Base-by-base conservation (phyloP, 2,113 vertebrate species). In the Callocephalon fimbriatum region DNA sequence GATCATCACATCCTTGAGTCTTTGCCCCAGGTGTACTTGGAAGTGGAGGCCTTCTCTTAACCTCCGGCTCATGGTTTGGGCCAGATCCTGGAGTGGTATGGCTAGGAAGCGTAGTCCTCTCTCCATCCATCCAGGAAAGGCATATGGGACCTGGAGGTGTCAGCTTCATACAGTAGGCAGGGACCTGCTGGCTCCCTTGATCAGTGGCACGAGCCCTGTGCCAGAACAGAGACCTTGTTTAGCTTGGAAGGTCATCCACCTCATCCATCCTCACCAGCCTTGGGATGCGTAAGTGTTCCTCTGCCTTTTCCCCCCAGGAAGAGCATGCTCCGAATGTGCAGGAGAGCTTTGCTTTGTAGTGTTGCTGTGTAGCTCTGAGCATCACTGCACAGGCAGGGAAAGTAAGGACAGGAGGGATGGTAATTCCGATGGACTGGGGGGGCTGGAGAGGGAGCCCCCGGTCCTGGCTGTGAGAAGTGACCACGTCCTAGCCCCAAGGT, bases 281-380 rank as follows among this genome's bases (percentile, higher is more conserved):
- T 2, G 9, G 17, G 62, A 47, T 94, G 79, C 16, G 31, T 19
- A 22, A 92, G 12, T 0, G 27, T 38, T 20, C 62, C 21, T 54
- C 3, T 2, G 53, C 47, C 47, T 75, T 79, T 68, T 2, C 14
- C 15, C 14, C 0, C 0, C 21, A 32, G 37, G 44, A 94, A 35
- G 7, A 59, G 21, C 0, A 0, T 19, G 56, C 21, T 61, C 31
- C 0, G 0, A 8, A 27, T 2, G 2, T 19, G 6, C 35, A 54
- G 56, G 42, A 86, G n/a, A 79, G 32, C 71, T 88, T 66, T 51
- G 58, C 37, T 61, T n/a, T 76, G 19, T 45, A 32, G 14, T 1
- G 0, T 23, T 27, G 59, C 54, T 56, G 35, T 15, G 56, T 35
- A 58, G 56, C 56, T 58, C 56, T 29, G 11, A 84, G 53, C 48